phyloP scores from a whole-genome alignment of 2,888 invertebrate species.

The Lysandra bellargus region DNA sequence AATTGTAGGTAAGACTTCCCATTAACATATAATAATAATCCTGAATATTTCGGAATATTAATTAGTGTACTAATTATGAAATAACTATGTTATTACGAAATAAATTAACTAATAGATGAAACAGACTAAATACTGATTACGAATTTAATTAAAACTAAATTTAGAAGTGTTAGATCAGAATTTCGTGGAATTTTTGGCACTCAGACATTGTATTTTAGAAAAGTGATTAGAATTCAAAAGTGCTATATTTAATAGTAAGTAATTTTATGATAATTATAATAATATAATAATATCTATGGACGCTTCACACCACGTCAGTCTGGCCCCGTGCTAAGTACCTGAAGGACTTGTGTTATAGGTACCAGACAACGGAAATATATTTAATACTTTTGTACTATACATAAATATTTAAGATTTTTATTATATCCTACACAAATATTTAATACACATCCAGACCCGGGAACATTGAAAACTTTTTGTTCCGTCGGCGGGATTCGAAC shows the following conservation, averaged over 20 bases:
- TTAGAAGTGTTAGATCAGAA: constrained; percentile 3
- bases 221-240: background rate
- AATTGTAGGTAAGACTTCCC: background rate
- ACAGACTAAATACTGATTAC: background rate
- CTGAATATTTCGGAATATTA: background rate
- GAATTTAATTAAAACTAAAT: constrained; percentile 12
- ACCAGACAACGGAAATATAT: too few relatives aligned
- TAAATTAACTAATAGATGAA: background rate
- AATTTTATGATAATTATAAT: too few relatives aligned
- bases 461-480: too few relatives aligned
- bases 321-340: too few relatives aligned
- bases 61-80: background rate
- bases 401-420: too few relatives aligned
- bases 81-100: constrained; percentile 16
- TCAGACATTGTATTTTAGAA: background rate
- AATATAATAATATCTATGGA: too few relatives aligned
- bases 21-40: background rate
- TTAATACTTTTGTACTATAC: too few relatives aligned
- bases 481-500: too few relatives aligned
- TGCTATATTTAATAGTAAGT: background rate
- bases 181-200: constrained; percentile 7
- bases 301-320: too few relatives aligned
- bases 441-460: too few relatives aligned
- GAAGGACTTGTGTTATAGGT: too few relatives aligned
- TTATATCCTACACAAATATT: too few relatives aligned